Evolutionary conservation across 2,888 invertebrate species (phyloP), one percentile per base, ranked within the genome.

Genomic region (Nomada ruficornis): DNA sequence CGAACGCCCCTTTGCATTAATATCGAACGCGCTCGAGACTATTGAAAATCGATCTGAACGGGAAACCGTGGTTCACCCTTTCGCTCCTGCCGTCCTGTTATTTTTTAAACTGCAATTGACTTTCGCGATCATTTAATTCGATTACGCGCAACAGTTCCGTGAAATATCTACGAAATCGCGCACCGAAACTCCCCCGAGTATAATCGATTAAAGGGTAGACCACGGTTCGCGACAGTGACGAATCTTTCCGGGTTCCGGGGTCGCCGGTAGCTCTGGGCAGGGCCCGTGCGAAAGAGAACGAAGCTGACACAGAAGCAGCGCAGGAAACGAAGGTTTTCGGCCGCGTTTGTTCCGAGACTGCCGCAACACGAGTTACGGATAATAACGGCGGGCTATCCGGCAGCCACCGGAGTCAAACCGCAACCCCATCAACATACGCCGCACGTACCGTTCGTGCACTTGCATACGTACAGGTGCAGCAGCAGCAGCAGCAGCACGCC

Each of bases 301-400:
- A 55, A 29, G 42, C 74, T 42, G 68, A 68, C 70, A 65, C 50
- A 13, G 52, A 42, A 73, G 26, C 36, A 13, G 59, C 65, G 11
- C 69, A 73, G 83, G 83, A 82, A 82, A 76, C 77, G 82, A 78
- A 88, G 89, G 84, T 89, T 91, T 89, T 84, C 86, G 80, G 83
- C 50, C 87, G 87, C 90, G 89, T 91, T 91, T 90, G 91, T 89
- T 90, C 89, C 88, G 87, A 79, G 77, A 80, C 83, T 83, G 88
- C 90, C 91, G 86, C 91, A 91, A 91, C 91, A 90, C 89, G 89
- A 89, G 88, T 89, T 87, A 88, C 87, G 89, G 89, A 91, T 91
- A 92, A 91, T 91, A 91, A 91, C 89, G 89, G 88, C 85, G 89
- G 88, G 90, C 90, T 90, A 91, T 90, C 89, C 87, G 84, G 81